These are phyloP conservation scores for Cremastinae sp. DNA, from an alignment of 2,888 invertebrate genomes.

Conservation along the genomic window DNA sequence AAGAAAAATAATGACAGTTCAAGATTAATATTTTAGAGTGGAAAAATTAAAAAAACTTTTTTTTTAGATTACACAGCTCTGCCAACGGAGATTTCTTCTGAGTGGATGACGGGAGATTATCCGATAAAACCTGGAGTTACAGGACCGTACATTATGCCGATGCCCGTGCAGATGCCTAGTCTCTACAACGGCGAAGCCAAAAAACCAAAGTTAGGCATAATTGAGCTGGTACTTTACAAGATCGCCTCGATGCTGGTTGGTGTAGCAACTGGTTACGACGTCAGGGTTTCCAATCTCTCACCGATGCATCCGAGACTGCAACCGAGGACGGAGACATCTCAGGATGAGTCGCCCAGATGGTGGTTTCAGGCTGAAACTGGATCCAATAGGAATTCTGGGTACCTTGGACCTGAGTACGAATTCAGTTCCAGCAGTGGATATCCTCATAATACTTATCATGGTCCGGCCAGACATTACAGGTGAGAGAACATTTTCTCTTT, in stretches of 20 bases:
- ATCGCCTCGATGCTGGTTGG: constrained; percentile 95
- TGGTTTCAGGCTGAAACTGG: constrained; percentile 74
- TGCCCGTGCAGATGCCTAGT: constrained; percentile 89
- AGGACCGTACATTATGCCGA: constrained; percentile 78
- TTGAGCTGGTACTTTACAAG: constrained; percentile 91
- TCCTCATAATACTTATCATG: constrained; percentile 95
- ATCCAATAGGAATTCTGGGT: constrained; percentile 76
- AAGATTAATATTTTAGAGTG: constrained; percentile 51
- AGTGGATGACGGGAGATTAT: constrained; percentile 75
- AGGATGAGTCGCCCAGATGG: constrained; percentile 75
- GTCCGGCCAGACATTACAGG: constrained; percentile 89
- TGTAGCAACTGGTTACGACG: constrained; percentile 95
- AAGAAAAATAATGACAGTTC: constrained; percentile 41
- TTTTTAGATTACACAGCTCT: constrained; percentile 77
- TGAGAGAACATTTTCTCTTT: no score
- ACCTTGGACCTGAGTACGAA: constrained; percentile 82
- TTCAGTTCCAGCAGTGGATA: constrained; percentile 84
- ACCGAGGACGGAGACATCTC: constrained; percentile 79
- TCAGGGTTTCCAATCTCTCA: constrained; percentile 92
- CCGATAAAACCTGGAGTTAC: constrained; percentile 75
- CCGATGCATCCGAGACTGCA: constrained; percentile 90
- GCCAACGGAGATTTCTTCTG: constrained; percentile 71
- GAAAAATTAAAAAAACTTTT: constrained; percentile 59
- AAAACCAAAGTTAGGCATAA: constrained; percentile 86
- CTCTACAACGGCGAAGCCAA: constrained; percentile 89